Base-by-base conservation (phyloP, 2,888 invertebrate genomes). In the Stictocephala bisonia region DNA sequence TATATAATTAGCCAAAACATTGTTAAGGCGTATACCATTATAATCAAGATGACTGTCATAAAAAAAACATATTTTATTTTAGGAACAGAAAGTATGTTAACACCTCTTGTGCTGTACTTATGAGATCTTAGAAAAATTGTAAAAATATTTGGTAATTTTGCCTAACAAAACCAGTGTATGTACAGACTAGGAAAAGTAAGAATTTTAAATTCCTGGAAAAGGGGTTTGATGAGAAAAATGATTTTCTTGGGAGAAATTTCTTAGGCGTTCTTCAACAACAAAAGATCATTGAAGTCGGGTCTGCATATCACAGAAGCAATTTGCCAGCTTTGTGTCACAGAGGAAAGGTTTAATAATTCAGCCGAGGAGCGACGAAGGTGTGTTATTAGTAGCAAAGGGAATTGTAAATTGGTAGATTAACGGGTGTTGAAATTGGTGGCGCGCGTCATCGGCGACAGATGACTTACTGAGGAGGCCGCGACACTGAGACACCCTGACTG, bases 381-480 rank as follows among this genome's bases (percentile, higher is more conserved):
- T 35, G 60, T n/a, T n/a, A 60, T 60, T 40, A 60, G 60, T 35
- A 40, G 60, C 60, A 60, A 60, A 60, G 60, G 60, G 60, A 60
- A 60, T 60, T 60, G 60, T 40, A 60, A 60, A 60, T 60, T 60
- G 2, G 35, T 35, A 35, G 40, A 35, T 60, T 35, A 60, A n/a
- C 27, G 29, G 31, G 35, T 60, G 35, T 40, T 60, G 60, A 35
- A 60, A 60, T 60, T 60, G 60, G 40, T 60, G 31, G n/a, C 60
- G 13, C 60, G 60, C 60, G n/a, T 35, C 60, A 60, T 60, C 31
- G 9, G n/a, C n/a, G n/a, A n/a, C n/a, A n/a, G n/a, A n/a, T n/a
- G 15, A 15, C 15, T 4, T n/a, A 15, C 9, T 44, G 29, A 11
- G 15, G 13, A n/a, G 1, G 31, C 18, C 56, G 56, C 53, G 53